A percentile compares a stretch with the other conserved stretches of the same genome.
Evolutionary conservation across 2,888 invertebrate species (phyloP).

Genomic region (Dicyrtoma fusca): DNA sequence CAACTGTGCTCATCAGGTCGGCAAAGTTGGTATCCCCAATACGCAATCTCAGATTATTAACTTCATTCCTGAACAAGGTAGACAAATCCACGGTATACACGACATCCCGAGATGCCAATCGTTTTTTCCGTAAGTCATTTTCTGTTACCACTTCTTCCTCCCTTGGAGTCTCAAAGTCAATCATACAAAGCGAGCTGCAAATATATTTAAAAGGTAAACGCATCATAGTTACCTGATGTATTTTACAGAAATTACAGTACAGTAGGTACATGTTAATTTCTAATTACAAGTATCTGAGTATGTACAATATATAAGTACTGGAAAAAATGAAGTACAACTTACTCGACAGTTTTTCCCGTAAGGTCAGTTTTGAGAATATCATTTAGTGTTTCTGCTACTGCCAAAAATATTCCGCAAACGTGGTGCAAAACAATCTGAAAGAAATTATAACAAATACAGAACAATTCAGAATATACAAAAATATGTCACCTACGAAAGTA

Average conservation of each 20-base stretch:
- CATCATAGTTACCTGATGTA: no score
- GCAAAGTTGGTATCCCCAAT: slow-evolving; percentile 78
- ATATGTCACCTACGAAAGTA: no score
- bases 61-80: slow-evolving; percentile 62
- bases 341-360: slow-evolving; percentile 67
- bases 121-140: slow-evolving; percentile 74
- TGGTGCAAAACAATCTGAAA: slow-evolving; percentile 72
- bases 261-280: no score
- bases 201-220: slow-evolving; percentile 20
- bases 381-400: slow-evolving; percentile 75
- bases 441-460: no score
- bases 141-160: slow-evolving; percentile 69
- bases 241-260: no score
- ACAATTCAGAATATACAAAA: no score
- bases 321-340: slow-evolving; percentile 51
- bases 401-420: slow-evolving; percentile 73
- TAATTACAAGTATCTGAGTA: no score
- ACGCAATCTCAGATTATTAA: slow-evolving; percentile 71
- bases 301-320: background rate
- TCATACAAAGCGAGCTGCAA: slow-evolving; percentile 53
- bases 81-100: slow-evolving; percentile 75
- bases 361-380: slow-evolving; percentile 77
- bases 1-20: slow-evolving; percentile 72
- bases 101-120: slow-evolving; percentile 74
- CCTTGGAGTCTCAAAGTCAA: slow-evolving; percentile 49